Percentiles rank a stretch among this genome's conserved stretches.
Evolutionary conservation across 2,888 invertebrate genomes (phyloP).

Genomic region (Yponomeuta malinellus): DNA sequence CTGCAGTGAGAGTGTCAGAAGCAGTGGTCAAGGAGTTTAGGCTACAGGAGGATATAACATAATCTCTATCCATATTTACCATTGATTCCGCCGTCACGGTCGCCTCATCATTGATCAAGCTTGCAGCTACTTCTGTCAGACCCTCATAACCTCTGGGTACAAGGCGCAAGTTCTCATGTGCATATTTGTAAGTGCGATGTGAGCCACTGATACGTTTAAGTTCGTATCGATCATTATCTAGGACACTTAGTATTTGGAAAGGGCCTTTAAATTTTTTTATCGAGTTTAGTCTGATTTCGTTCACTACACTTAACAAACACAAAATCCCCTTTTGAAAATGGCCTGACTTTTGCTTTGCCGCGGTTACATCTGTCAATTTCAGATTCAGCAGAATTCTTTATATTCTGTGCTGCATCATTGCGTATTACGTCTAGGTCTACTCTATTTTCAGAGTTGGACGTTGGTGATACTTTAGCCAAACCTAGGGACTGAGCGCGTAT

Average conservation of each 20-base stretch:
- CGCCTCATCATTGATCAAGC: no score
- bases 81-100: conserved; percentile 8
- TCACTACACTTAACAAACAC: conserved; percentile 25
- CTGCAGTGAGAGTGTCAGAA: no score
- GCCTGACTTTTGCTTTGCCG: conserved; percentile 19
- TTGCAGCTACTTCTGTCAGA: no score
- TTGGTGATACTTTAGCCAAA: not conserved
- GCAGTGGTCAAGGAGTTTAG: not conserved
- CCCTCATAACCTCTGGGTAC: conserved; percentile 17
- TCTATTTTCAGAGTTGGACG: not conserved
- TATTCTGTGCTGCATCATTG: not conserved
- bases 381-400: not conserved
- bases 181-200: conserved; percentile 23
- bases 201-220: conserved; percentile 22
- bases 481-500: conserved; percentile 4
- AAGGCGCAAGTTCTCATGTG: conserved; percentile 24
- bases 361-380: conserved; percentile 17
- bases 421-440: not conserved
- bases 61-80: no score
- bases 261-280: conserved; percentile 17
- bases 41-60: no score
- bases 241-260: no score
- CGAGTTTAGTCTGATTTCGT: conserved; percentile 25
- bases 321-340: conserved; percentile 23
- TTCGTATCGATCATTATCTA: conserved; percentile 17